phyloP scores from a whole-genome alignment of 2,888 invertebrate species.

The Xanthostigma xanthostigma region DNA sequence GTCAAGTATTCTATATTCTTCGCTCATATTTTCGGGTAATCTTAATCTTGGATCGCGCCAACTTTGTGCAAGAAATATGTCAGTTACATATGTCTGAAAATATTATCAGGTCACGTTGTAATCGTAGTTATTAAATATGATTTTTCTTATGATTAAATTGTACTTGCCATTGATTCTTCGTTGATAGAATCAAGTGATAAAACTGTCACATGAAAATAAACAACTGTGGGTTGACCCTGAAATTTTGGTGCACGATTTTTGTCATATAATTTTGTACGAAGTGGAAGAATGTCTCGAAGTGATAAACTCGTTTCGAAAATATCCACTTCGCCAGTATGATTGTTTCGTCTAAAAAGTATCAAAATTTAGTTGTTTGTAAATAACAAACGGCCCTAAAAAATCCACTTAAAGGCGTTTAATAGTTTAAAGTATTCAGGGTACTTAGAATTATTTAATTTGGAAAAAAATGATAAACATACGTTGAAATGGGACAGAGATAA shows the following conservation, averaged over 20 bases:
- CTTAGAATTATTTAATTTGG: too few species aligned
- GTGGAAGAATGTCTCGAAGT: conserved; percentile 69
- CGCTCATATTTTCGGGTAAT: conserved; percentile 86
- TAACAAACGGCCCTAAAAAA: too few species aligned
- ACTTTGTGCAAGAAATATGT: conserved; percentile 83
- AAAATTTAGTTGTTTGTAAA: too few species aligned
- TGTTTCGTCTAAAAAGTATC: too few species aligned
- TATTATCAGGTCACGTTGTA: conserved; percentile 4
- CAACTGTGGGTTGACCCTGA: conserved; percentile 72
- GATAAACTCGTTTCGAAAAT: conserved; percentile 48
- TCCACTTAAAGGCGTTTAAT: too few species aligned
- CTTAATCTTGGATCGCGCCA: conserved; percentile 82
- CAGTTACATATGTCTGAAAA: conserved; percentile 78
- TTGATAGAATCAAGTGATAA: conserved; percentile 87
- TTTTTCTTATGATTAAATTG: too few species aligned
- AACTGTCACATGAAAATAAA: conserved; percentile 83
- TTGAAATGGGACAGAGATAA: too few species aligned
- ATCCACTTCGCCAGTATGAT: too few species aligned
- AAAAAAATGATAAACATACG: too few species aligned
- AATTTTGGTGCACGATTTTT: conserved; percentile 80
- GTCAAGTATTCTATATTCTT: conserved; percentile 77
- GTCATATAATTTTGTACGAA: conserved; percentile 74
- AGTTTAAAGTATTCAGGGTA: too few species aligned
- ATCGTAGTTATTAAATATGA: not conserved
- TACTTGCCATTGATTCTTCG: conserved; percentile 78